These are phyloP conservation scores for Salvator merianae DNA, from an alignment of 2,113 vertebrate species.

Conservation along the genomic window DNA sequence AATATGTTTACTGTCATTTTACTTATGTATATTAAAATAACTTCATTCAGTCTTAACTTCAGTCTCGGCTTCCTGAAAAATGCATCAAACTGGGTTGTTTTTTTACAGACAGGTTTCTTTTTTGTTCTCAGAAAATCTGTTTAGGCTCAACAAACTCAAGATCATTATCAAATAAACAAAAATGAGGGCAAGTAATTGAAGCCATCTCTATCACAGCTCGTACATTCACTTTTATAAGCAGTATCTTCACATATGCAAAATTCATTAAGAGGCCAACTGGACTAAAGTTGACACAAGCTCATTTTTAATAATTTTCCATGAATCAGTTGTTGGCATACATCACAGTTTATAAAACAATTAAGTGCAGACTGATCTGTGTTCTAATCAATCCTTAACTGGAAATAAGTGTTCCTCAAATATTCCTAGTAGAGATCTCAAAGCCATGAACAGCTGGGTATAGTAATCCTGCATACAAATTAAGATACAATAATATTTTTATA, in stretches of 20 bases:
- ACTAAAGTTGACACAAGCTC: too few relatives aligned
- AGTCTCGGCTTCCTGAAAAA: too few relatives aligned
- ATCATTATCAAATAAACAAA: background rate
- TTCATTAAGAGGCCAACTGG: background rate
- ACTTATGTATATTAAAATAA: slow-evolving; percentile 53
- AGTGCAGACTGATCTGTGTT: background rate
- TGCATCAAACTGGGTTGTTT: slow-evolving; percentile 11
- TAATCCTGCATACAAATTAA: background rate
- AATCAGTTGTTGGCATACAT: background rate
- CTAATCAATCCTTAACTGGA: background rate
- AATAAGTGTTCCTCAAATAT: background rate
- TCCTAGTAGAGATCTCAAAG: background rate
- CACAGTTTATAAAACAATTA: background rate
- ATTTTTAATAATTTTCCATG: background rate
- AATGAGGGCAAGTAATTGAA: background rate
- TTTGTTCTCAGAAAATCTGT: background rate
- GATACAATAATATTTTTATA: background rate
- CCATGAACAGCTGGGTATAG: background rate
- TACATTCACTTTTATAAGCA: background rate
- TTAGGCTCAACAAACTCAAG: background rate
- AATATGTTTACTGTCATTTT: slow-evolving; percentile 66
- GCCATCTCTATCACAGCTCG: background rate
- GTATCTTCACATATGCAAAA: background rate
- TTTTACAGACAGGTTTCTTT: background rate
- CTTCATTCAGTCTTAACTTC: slow-evolving; percentile 41